Conservation (phyloP, 2,888 invertebrate genomes). For the Drosophila rellima region DNA sequence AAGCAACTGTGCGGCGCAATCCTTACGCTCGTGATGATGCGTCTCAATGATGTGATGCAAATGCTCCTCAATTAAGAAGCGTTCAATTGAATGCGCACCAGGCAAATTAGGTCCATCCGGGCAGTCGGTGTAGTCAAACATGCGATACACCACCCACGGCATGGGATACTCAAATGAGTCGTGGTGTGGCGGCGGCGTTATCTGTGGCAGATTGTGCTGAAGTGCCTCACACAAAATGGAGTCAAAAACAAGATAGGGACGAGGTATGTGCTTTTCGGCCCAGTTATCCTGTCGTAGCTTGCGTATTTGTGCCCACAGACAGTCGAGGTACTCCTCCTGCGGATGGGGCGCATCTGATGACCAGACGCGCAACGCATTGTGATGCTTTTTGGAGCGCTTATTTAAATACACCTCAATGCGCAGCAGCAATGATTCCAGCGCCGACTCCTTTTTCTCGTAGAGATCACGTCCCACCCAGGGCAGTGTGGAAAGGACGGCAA, state of each 20-base stretch:
- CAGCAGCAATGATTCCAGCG: slow-evolving; percentile 94
- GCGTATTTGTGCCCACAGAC: slow-evolving; percentile 97
- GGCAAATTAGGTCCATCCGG: slow-evolving; percentile 97
- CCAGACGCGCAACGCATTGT: slow-evolving; percentile 97
- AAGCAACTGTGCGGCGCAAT: slow-evolving; percentile 96
- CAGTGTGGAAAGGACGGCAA: slow-evolving; percentile 95
- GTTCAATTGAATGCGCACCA: slow-evolving; percentile 98
- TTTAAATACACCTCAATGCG: slow-evolving; percentile 97
- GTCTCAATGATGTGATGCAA: slow-evolving; percentile 96
- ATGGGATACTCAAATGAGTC: slow-evolving; percentile 96
- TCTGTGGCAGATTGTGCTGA: slow-evolving; percentile 96
- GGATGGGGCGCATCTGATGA: slow-evolving; percentile 97
- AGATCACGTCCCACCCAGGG: slow-evolving; percentile 99
- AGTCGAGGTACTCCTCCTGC: slow-evolving; percentile 98
- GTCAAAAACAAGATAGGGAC: slow-evolving; percentile 98
- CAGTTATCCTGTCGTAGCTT: slow-evolving; percentile 97
- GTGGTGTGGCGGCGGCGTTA: slow-evolving; percentile 96
- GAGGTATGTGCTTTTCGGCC: slow-evolving; percentile 97
- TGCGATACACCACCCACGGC: slow-evolving; percentile 96
- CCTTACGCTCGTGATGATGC: slow-evolving; percentile 95
- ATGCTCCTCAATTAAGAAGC: slow-evolving; percentile 99
- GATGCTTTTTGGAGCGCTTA: slow-evolving; percentile 96
- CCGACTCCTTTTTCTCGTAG: slow-evolving; percentile 97
- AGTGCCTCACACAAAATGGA: slow-evolving; percentile 97
- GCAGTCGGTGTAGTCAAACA: slow-evolving; percentile 99